phyloP scores from a whole-genome alignment of 2,113 vertebrate genomes.

The Nematolebias whitei region DNA sequence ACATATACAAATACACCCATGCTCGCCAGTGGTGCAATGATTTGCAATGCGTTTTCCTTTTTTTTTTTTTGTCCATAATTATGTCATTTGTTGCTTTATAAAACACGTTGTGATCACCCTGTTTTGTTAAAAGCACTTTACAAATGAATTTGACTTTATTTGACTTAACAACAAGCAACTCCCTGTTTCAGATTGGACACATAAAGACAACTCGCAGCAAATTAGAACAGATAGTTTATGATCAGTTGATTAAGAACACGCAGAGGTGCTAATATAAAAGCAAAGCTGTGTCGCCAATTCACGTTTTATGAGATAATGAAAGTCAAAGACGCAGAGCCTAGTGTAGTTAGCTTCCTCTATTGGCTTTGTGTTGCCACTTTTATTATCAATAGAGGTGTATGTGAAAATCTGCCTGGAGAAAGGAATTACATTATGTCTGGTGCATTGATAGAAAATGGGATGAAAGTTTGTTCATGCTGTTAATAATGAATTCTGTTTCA shows the following conservation, averaged over 20 bases:
- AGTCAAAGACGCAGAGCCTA: slow-evolving; percentile 27
- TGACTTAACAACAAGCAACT: slow-evolving; percentile 58
- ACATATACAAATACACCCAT: slow-evolving; percentile 34
- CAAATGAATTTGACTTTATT: slow-evolving; percentile 67
- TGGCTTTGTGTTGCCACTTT: slow-evolving; percentile 55
- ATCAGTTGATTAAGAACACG: slow-evolving; percentile 59
- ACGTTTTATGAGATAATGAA: slow-evolving; percentile 70
- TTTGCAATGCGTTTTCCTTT: slow-evolving; percentile 48
- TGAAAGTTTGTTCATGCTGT: slow-evolving; percentile 32
- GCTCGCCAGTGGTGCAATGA: slow-evolving; percentile 25
- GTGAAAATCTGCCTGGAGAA: slow-evolving; percentile 42
- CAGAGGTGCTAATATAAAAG: slow-evolving; percentile 45
- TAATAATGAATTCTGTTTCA: slow-evolving; percentile 35
- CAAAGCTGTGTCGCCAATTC: slow-evolving; percentile 33
- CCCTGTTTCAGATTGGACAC: slow-evolving; percentile 44
- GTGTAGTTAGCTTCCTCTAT: slow-evolving; percentile 26
- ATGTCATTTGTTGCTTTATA: slow-evolving; percentile 51
- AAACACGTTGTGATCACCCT: slow-evolving; percentile 49
- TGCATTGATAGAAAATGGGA: slow-evolving; percentile 35
- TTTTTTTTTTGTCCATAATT: slow-evolving; percentile 57
- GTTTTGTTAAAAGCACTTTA: slow-evolving; percentile 66
- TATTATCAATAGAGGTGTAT: slow-evolving; percentile 55
- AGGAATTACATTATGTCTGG: slow-evolving; percentile 36
- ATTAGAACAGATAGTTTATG: slow-evolving; percentile 50
- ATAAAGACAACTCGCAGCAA: slow-evolving; percentile 27